phyloP scores from a whole-genome alignment of 2,113 vertebrate species.

The Tapirus terrestris region DNA sequence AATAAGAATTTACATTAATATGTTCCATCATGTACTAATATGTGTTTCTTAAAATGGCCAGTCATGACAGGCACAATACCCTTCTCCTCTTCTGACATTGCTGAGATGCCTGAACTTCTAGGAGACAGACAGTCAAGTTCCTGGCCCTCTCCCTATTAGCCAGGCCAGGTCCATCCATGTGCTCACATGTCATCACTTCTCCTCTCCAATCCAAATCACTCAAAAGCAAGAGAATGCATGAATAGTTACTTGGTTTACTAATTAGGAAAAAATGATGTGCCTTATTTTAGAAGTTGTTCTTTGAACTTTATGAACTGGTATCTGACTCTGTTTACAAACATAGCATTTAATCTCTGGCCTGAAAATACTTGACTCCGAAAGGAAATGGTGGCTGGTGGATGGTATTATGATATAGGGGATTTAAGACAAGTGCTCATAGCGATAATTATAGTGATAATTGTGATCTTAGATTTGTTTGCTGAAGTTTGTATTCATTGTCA shows the following conservation, averaged over 20 bases:
- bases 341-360: neutral
- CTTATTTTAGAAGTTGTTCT: neutral
- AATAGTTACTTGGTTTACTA: neutral
- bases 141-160: neutral
- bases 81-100: neutral
- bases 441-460: neutral
- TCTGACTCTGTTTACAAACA: neutral
- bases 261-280: neutral
- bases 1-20: neutral
- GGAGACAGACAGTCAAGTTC: neutral
- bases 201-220: neutral
- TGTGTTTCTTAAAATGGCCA: neutral
- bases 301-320: neutral
- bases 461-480: neutral
- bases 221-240: neutral
- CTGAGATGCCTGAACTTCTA: neutral
- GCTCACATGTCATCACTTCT: neutral
- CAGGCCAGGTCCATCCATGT: neutral
- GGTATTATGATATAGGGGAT: neutral
- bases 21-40: neutral
- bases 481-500: neutral
- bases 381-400: neutral
- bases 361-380: conserved; percentile 25
- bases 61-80: neutral
- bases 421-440: neutral